Base-by-base conservation (phyloP, 2,888 invertebrate genomes). In the Elegia similella region DNA sequence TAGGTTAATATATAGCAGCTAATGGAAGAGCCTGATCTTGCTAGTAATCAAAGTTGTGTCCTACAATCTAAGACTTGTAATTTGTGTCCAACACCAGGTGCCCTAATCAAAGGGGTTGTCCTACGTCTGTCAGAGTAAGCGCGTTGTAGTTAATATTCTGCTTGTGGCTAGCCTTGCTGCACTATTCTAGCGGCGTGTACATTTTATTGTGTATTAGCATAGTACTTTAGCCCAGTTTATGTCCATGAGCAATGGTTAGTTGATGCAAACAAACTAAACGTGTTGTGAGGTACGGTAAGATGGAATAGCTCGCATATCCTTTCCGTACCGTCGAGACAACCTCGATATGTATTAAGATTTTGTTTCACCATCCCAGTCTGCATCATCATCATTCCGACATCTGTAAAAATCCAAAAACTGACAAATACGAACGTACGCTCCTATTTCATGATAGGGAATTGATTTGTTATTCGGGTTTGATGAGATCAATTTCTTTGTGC, bases 371-470 rank as follows among this genome's bases (percentile, higher is more conserved):
- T 97, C 93, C 97, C 97, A 91, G 96, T 95, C 95, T 97, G 96
- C 96, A 97, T 96, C 97, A 97, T 96, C 94, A 97, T 96, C 97
- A 97, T 97, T 94, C 97, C 97, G 93, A 97, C 97, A 97, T 97
- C 97, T 97, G 97, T 83, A 95, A 95, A 95, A 94, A 95, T 92
- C 92, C 92, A 92, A 92, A 93, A 88, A 83, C 90, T 91, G 90
- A 91, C 89, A 88, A 83, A 85, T 76, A 85, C 82, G 86, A 78
- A 84, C 76, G 82, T 76, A 80, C 82, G 80, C 79, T 79, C 77
- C 78, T 76, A 74, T 67, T 72, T 70, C 72, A 69, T 66, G 72
- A 59, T 66, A 69, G 61, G 67, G 68, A 60, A 63, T 70, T 64
- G 63, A 64, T 72, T 66, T 67, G 73, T 75, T 78, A 71, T 72